phyloP scores from a whole-genome alignment of 1,140 invertebrate genomes.

The Drosophila willistoni region DNA sequence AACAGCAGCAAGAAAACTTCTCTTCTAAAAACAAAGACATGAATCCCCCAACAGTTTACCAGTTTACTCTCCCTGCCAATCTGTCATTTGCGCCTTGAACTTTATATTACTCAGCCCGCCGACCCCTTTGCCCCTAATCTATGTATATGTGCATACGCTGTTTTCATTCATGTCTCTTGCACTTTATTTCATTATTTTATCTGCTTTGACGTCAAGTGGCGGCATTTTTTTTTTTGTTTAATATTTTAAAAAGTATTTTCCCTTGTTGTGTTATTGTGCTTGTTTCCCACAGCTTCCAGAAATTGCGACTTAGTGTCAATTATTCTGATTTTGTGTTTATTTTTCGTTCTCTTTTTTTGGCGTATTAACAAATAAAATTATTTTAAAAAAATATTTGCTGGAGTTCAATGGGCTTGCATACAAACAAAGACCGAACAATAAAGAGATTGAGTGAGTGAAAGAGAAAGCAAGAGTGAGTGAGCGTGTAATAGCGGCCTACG shows the following conservation, averaged over 20 bases:
- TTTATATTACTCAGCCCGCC: too few species aligned
- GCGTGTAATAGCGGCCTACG: constrained; percentile 52
- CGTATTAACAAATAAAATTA: constrained; percentile 22
- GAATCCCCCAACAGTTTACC: constrained; percentile 40
- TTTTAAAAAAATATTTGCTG: constrained; percentile 12
- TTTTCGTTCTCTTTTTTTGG: constrained; percentile 24
- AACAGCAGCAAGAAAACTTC: constrained; percentile 20
- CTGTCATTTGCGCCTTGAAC: background rate
- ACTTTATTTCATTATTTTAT: constrained; percentile 57
- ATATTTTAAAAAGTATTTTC: constrained; percentile 45
- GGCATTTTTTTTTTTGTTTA: constrained; percentile 39
- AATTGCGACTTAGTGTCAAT: constrained; percentile 71
- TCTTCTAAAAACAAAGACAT: constrained; percentile 10
- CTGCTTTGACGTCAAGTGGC: constrained; percentile 68
- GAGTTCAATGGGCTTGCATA: constrained; percentile 69
- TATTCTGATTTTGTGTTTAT: constrained; percentile 36
- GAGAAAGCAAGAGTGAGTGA: constrained; percentile 16
- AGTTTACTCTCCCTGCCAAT: background rate
- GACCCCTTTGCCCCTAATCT: too few species aligned
- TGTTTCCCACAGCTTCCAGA: constrained; percentile 70
- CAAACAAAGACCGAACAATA: constrained; percentile 26
- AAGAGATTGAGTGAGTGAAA: constrained; percentile 20
- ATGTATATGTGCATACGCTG: too few species aligned
- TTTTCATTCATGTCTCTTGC: constrained; percentile 51
- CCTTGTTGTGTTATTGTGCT: constrained; percentile 52